A percentile compares a stretch with the other conserved stretches of the same genome.
Evolutionary conservation across 2,888 invertebrate genomes (phyloP).

Genomic region (Epistrophella euchroma): DNA sequence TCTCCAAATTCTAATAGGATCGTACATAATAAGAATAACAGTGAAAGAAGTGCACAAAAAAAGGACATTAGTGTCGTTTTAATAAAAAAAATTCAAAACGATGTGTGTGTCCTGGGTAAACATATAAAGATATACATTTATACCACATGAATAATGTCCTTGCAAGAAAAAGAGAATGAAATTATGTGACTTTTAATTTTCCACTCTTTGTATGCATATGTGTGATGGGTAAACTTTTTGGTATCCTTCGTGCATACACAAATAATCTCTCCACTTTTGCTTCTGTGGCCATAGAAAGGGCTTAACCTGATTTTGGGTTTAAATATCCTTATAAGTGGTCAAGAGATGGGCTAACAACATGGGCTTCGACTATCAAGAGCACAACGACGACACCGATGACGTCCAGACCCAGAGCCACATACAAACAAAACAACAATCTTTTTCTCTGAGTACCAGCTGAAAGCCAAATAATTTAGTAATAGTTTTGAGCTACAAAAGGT

Average conservation of each 20-base stretch:
- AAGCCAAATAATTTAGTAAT: constrained; percentile 70
- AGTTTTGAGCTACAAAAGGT: constrained; percentile 31
- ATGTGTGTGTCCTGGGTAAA: neutral
- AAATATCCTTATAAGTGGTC: constrained; percentile 75
- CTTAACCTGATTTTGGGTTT: constrained; percentile 70
- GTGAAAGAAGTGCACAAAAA: no score
- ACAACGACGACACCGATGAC: neutral
- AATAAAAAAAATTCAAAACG: constrained; percentile 54
- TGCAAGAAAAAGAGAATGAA: constrained; percentile 33
- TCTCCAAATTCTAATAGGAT: constrained; percentile 35
- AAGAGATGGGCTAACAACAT: constrained; percentile 25
- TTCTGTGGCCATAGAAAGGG: constrained; percentile 55
- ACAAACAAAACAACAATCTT: constrained; percentile 15
- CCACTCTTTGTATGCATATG: constrained; percentile 18
- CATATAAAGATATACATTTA: neutral
- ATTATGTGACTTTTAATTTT: constrained; percentile 69
- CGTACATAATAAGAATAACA: constrained; percentile 42
- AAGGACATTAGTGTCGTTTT: constrained; percentile 55
- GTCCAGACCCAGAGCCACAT: neutral
- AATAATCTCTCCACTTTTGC: constrained; percentile 20
- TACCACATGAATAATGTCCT: constrained; percentile 62
- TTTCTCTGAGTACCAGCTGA: constrained; percentile 59
- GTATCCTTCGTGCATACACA: constrained; percentile 47
- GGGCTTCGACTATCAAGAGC: neutral
- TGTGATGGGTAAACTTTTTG: constrained; percentile 26